Conservation (phyloP, 1,140 invertebrate species). For the Luehdorfia chinensis region DNA sequence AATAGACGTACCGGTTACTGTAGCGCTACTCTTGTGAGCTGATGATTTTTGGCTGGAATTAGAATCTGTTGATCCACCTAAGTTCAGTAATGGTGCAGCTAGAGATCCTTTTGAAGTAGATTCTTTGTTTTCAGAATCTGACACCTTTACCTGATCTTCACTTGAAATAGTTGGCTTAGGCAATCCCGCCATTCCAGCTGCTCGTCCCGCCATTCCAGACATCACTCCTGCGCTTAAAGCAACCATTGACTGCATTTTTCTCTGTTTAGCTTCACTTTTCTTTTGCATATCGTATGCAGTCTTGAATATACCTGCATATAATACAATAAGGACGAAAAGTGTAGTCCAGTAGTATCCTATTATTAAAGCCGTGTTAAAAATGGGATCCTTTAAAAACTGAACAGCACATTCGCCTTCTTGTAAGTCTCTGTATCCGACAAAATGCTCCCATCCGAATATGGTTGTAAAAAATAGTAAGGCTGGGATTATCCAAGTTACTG, state of each 20-base stretch:
- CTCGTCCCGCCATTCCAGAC: constrained; percentile 92
- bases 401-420: constrained; percentile 95
- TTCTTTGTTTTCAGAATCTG: constrained; percentile 57
- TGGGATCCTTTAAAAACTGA: constrained; percentile 98
- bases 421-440: constrained; percentile 93
- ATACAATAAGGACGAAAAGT: constrained; percentile 92
- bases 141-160: constrained; percentile 82
- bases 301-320: constrained; percentile 98
- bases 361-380: constrained; percentile 98
- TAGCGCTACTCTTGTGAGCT: constrained; percentile 78
- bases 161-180: constrained; percentile 85
- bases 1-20: constrained; percentile 78
- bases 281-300: constrained; percentile 99
- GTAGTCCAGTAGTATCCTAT: constrained; percentile 99
- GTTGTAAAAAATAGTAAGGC: constrained; percentile 97
- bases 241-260: constrained; percentile 96
- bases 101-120: constrained; percentile 63
- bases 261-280: constrained; percentile 96
- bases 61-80: constrained; percentile 75
- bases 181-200: constrained; percentile 87
- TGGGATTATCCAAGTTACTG: constrained; percentile 99
- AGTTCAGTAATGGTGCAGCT: constrained; percentile 60
- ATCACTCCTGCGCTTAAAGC: constrained; percentile 91
- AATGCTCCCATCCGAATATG: constrained; percentile 99
- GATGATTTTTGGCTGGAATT: constrained; percentile 81